These are phyloP conservation scores for Lasioglossum pauxillum DNA, from an alignment of 2,888 invertebrate genomes.

Conservation along the genomic window DNA sequence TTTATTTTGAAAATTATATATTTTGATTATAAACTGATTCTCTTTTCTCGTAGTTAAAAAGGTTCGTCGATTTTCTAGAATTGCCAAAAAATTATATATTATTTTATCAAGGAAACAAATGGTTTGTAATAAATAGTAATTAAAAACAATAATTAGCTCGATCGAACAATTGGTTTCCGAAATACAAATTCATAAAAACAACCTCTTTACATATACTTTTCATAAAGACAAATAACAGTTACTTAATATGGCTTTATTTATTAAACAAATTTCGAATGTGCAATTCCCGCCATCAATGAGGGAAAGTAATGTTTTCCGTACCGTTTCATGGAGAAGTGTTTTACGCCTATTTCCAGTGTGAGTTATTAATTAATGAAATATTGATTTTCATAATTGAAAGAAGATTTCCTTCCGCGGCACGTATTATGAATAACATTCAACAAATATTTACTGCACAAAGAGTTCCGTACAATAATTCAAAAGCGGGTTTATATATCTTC, in stretches of 20 bases:
- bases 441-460: background rate
- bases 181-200: background rate
- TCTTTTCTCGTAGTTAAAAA: too few relatives aligned
- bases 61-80: too few relatives aligned
- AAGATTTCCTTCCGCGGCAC: background rate
- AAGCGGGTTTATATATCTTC: background rate
- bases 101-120: background rate
- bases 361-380: background rate
- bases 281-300: background rate
- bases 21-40: too few relatives aligned
- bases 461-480: background rate
- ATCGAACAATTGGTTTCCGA: background rate
- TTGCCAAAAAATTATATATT: too few relatives aligned
- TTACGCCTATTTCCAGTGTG: background rate
- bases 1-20: too few relatives aligned
- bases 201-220: background rate
- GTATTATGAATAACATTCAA: background rate
- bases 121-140: too few relatives aligned
- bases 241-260: background rate
- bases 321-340: background rate
- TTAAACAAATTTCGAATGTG: background rate
- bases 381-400: background rate
- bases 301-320: background rate
- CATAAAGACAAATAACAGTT: background rate
- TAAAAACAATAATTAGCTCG: background rate